Evolutionary conservation across 2,797 vertebrate species (phyloP), one percentile per base, ranked within the genome.

Genomic region (Gila robusta): DNA sequence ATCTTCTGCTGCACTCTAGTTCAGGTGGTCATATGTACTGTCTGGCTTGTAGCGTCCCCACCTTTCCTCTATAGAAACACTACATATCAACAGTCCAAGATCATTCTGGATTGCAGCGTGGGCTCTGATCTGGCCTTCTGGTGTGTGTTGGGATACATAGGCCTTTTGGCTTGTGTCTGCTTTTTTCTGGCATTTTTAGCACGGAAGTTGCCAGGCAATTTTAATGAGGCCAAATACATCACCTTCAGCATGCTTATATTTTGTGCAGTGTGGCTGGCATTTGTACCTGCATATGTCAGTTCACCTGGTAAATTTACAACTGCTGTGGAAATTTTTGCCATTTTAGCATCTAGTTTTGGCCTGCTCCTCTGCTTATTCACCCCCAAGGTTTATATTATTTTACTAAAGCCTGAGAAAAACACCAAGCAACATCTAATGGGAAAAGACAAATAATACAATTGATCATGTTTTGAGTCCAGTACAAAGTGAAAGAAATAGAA

Each of bases 201-300:
- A 0, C 93, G 95, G 0, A 94, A 94, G 72, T 88, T 95, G 39
- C 95, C 95, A 0, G 94, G 93, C 2, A 95, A 95, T 86, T 95
- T 95, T 85, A 96, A 96, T 0, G 95, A 96, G 62, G 95, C 95
- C 6, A 96, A 94, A 84, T 95, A 91, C 70, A 96, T 96, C 76
- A 96, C 95, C 16, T 96, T 96, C 62, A 96, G 94, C 84, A 96
- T 96, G 92, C 74, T 96, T 77, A 95, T 96, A 83, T 96, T 96
- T 87, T 94, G 93, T 79, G 93, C 94, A 3, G 95, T 96, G 59
- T 96, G 95, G 95, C 79, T 96, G n/a, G 92, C 95, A n/a, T 96
- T 96, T 84, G 92, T 96, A n/a, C 95, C 95, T 28, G 94, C 94
- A 12, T 96, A 96, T 52, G 88, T 95, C 64, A 96, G 94, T 86